Percentiles rank a stretch among this genome's conserved stretches.
phyloP scores from a whole-genome alignment of 2,113 vertebrate genomes.

The Myotis brandtii region DNA sequence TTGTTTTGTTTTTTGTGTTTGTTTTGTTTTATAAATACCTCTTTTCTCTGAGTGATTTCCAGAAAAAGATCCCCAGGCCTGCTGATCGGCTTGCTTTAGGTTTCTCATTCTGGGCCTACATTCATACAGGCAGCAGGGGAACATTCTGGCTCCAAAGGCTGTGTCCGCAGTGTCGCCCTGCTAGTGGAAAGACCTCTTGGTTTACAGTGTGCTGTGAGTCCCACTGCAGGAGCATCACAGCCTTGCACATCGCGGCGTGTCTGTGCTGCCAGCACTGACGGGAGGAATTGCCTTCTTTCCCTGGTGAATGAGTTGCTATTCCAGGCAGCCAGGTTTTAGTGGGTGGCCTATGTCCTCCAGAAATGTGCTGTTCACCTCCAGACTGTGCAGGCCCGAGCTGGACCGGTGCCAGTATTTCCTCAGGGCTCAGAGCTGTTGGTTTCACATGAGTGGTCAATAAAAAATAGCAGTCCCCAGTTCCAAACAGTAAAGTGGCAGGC shows the following conservation, averaged over 20 bases:
- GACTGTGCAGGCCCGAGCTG: conserved; percentile 19
- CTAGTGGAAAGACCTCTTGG: conserved; percentile 32
- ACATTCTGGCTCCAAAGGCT: conserved; percentile 13
- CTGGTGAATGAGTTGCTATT: conserved; percentile 37
- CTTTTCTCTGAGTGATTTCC: conserved; percentile 37
- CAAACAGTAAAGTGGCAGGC: neutral
- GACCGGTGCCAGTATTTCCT: neutral
- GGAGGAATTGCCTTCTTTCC: conserved; percentile 49
- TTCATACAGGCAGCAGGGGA: neutral
- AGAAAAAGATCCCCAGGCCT: neutral
- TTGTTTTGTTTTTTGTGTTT: neutral
- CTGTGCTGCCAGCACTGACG: neutral
- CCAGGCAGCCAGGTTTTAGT: neutral
- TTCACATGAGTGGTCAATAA: neutral
- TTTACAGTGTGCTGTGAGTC: conserved; percentile 49
- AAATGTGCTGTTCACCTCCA: conserved; percentile 36
- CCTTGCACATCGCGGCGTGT: neutral
- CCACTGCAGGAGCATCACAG: neutral
- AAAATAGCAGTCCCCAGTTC: neutral
- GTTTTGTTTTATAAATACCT: conserved; percentile 15
- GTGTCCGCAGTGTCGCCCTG: neutral
- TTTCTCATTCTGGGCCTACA: neutral
- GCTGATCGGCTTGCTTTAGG: neutral
- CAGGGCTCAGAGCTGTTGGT: neutral
- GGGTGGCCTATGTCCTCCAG: neutral